Evolutionary conservation across 2,797 vertebrate genomes (phyloP), one percentile per base, ranked within the genome.

Genomic region (Muraenolepis orangiensis): DNA sequence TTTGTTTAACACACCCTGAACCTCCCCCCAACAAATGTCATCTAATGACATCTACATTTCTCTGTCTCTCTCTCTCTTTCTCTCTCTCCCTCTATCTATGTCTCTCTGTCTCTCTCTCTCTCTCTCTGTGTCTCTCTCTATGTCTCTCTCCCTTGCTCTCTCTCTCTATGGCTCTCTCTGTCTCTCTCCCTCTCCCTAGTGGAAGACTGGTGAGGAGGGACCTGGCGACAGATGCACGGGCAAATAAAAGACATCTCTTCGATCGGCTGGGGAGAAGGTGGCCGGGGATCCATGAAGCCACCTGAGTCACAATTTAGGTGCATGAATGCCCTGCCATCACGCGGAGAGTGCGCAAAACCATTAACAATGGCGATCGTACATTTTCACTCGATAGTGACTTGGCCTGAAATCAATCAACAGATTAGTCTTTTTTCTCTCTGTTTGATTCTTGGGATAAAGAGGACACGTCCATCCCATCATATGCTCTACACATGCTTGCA

Each of bases 181-280:
- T 3, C 3, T 34, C 32, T 16, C 14, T 8, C 8, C 14, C 46
- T n/a, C 46, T 57, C 46, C 14, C 14, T 16, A 4, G 46, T 11
- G 14, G 46, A 16, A 57, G 46, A 57, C 46, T n/a, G n/a, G n/a
- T n/a, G n/a, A n/a, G n/a, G n/a, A n/a, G n/a, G 14, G 46, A 31
- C 20, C 66, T 61, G 14, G 13, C 28, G 46, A 70, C 51, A 28
- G 46, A 16, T 23, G 23, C 42, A 66, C n/a, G n/a, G 5, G n/a
- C 18, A 69, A 69, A 69, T 69, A 40, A 74, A 46, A 69, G 66
- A 23, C 73, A 74, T 51, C 73, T 74, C 66, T 26, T 69, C 73
- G 11, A 71, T 42, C 38, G 16, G 70, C 38, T 71, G 26, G 18
- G 18, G 46, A 51, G 23, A 71, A 46, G 26, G 38, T 29, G 38